These are phyloP conservation scores for Psilopsiagon aurifrons DNA, from an alignment of 2,113 vertebrate genomes.

Conservation along the genomic window DNA sequence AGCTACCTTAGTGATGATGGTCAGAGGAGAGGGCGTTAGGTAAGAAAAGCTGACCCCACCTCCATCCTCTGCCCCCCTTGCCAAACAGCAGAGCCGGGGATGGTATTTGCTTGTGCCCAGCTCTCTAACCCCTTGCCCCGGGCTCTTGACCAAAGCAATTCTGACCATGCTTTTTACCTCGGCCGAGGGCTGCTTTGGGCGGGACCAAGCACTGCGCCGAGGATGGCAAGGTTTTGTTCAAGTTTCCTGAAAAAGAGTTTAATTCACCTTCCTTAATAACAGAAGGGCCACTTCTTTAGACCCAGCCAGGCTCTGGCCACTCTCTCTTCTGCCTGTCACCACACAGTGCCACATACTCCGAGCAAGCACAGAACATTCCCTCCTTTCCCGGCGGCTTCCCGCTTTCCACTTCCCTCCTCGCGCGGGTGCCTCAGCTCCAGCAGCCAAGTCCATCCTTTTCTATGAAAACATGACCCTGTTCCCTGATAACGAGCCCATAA, in stretches of 20 bases:
- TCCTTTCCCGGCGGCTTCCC: neutral
- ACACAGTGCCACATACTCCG: accelerated
- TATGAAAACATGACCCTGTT: neutral
- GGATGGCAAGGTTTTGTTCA: neutral
- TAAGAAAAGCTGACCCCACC: neutral
- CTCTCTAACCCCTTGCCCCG: accelerated
- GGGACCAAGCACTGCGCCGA: neutral
- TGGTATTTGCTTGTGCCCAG: neutral
- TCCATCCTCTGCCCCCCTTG: neutral
- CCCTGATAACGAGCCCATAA: accelerated
- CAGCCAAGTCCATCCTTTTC: neutral
- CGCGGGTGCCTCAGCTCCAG: neutral
- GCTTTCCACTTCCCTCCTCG: neutral
- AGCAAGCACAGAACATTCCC: neutral
- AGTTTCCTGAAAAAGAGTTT: neutral
- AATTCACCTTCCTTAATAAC: neutral
- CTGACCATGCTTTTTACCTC: neutral
- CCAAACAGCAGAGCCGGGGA: neutral
- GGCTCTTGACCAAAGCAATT: neutral
- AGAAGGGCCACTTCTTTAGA: neutral
- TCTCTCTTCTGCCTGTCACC: neutral
- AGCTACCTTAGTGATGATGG: conserved; percentile 3
- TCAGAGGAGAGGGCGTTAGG: neutral
- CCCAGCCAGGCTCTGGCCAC: neutral
- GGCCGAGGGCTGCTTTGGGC: neutral